Conservation (phyloP, 2,797 vertebrate genomes). For the Anabacerthia variegaticeps region DNA sequence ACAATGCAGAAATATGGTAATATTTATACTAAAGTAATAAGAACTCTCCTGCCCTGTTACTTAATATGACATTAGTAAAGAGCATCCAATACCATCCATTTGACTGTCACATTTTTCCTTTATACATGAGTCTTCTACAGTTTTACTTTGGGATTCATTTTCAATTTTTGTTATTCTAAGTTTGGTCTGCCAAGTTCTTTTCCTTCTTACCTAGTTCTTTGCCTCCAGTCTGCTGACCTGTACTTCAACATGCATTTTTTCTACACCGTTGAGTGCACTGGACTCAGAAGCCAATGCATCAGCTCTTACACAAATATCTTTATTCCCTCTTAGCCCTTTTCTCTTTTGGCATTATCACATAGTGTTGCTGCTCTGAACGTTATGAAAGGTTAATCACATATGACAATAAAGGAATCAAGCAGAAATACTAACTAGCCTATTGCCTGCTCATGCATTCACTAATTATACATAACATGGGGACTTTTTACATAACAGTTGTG, state of each 20-base stretch:
- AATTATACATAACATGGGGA: not conserved
- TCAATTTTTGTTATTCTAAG: not conserved
- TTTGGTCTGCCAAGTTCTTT: not conserved
- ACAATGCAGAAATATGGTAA: not conserved
- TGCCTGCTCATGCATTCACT: not conserved
- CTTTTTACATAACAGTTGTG: not conserved
- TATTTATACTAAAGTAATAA: not conserved
- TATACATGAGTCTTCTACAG: not conserved
- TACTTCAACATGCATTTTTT: not conserved
- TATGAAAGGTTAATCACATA: not conserved
- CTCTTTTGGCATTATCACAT: not conserved
- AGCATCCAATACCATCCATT: not conserved
- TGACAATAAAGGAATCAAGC: not conserved
- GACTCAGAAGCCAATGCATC: not conserved
- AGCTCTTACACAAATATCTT: not conserved
- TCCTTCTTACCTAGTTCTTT: not conserved
- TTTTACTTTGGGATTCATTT: not conserved
- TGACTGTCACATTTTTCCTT: not conserved
- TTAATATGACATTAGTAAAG: not conserved
- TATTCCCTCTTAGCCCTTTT: not conserved
- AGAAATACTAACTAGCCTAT: not conserved
- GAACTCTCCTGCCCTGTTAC: not conserved
- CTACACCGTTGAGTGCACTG: not conserved
- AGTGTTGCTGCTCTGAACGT: not conserved
- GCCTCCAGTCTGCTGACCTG: not conserved